Percentiles rank a stretch among this genome's conserved stretches.
Evolutionary conservation across 2,797 vertebrate genomes (phyloP).

Genomic region (Anniella stebbinsi): DNA sequence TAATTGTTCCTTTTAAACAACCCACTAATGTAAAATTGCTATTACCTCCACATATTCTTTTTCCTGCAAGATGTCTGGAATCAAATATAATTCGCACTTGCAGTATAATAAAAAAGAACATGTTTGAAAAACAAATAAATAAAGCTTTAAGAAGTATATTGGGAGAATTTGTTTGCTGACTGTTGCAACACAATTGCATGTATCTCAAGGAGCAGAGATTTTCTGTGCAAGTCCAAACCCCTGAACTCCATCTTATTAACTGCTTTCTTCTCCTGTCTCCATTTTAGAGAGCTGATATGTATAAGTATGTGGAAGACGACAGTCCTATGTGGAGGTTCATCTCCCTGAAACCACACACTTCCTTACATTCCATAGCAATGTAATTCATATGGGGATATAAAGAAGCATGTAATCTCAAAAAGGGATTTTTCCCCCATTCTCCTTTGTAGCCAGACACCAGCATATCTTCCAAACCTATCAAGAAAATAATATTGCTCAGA

Average conservation of each 20-base stretch:
- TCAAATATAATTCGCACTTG: background rate
- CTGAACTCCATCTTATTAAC: background rate
- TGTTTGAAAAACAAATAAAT: background rate
- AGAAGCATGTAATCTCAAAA: conserved; percentile 95
- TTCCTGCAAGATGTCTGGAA: background rate
- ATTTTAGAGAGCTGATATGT: background rate
- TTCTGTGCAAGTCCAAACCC: background rate
- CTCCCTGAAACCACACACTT: conserved; percentile 98
- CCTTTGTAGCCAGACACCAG: conserved; percentile 2
- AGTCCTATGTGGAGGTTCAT: background rate
- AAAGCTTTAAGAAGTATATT: background rate
- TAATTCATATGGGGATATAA: conserved; percentile 99
- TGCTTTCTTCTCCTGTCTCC: accelerated
- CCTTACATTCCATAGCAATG: conserved; percentile 99
- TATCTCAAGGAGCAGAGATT: background rate
- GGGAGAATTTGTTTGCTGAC: background rate
- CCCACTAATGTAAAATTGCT: background rate
- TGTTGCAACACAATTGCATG: background rate
- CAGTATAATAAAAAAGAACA: background rate
- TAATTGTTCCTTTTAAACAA: background rate
- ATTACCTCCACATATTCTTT: background rate
- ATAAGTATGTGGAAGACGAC: conserved; percentile 16
- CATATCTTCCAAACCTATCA: background rate
- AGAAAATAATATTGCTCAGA: background rate
- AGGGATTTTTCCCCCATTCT: conserved; percentile 68